A percentile compares a stretch with the other conserved stretches of the same genome.
Evolutionary conservation across 2,888 invertebrate species (phyloP).

Genomic region (Hedychridium roseum): DNA sequence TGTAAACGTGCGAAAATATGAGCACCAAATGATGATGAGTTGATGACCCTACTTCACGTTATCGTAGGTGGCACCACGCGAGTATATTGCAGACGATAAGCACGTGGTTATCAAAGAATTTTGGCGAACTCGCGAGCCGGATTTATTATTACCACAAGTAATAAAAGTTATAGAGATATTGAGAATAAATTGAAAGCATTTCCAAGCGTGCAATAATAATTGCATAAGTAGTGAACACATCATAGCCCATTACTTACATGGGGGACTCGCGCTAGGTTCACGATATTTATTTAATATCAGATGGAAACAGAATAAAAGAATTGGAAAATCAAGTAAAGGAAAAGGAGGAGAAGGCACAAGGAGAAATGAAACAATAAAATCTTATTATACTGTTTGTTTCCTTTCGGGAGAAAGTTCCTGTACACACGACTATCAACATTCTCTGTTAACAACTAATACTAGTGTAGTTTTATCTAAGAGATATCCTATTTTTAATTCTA

Average conservation of each 20-base stretch:
- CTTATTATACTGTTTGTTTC: background rate
- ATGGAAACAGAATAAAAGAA: no score
- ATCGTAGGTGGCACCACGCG: constrained; percentile 39
- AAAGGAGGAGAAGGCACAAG: no score
- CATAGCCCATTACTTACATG: background rate
- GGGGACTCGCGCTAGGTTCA: no score
- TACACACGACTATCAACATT: background rate
- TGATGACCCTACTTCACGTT: constrained; percentile 30
- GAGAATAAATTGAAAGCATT: background rate
- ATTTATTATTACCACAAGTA: background rate
- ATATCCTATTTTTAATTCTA: background rate
- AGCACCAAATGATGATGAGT: constrained; percentile 26
- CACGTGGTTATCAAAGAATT: constrained; percentile 22
- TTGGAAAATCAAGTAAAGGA: no score
- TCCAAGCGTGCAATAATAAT: background rate
- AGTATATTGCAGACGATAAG: constrained; percentile 16
- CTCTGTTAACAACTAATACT: background rate
- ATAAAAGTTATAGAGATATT: background rate
- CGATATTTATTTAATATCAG: background rate
- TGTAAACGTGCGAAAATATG: constrained; percentile 21
- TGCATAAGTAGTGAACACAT: constrained; percentile 1
- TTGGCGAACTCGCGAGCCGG: background rate
- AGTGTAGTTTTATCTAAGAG: background rate
- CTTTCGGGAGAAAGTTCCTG: background rate
- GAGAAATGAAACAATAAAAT: no score